phyloP scores from a whole-genome alignment of 2,113 vertebrate genomes.

The Climacteris rufus region DNA sequence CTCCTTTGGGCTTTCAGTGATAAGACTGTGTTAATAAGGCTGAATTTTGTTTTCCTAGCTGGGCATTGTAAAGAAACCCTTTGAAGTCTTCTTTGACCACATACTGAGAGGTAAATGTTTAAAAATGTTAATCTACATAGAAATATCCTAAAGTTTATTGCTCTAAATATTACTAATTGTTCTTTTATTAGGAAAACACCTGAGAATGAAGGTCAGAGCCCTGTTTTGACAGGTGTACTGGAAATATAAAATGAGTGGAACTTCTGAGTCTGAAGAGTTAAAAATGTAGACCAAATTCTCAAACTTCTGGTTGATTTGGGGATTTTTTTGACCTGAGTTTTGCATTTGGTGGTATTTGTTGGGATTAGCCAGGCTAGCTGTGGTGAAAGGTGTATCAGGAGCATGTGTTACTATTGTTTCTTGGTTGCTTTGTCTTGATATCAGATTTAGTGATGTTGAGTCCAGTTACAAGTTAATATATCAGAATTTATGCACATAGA shows the following conservation, averaged over 20 bases:
- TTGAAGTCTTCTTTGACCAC: not conserved
- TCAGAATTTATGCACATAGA: not conserved
- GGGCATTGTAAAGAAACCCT: not conserved
- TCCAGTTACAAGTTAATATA: not conserved
- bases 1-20: not conserved
- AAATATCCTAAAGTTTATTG: not conserved
- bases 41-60: conserved; percentile 1
- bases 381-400: not conserved
- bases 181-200: not conserved
- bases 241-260: not conserved
- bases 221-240: not conserved
- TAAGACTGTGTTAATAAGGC: not conserved
- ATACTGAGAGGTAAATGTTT: not conserved
- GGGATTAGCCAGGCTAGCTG: not conserved
- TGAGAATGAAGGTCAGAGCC: not conserved
- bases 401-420: not conserved
- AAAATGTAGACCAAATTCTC: not conserved
- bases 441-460: not conserved
- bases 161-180: not conserved
- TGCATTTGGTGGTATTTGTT: not conserved
- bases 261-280: not conserved
- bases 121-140: not conserved
- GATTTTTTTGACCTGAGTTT: not conserved
- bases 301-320: not conserved
- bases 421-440: not conserved